Conservation (phyloP, 1,140 invertebrate species). For the Anoplolepis gracilipes region DNA sequence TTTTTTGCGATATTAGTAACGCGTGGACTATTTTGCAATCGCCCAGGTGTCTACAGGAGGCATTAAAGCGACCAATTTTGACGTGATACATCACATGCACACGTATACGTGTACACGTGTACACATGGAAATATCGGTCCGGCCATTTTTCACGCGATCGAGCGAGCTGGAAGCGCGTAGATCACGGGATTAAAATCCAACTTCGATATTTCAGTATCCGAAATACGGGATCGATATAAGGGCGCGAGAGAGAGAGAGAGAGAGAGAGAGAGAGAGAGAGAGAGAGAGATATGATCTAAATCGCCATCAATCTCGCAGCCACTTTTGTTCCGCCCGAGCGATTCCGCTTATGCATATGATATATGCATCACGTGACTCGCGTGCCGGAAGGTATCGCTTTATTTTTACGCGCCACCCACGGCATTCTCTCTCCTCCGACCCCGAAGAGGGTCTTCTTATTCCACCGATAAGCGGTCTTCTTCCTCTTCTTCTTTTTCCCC, state of each 20-base stretch:
- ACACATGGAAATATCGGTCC: background rate
- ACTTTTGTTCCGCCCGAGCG: slow-evolving; percentile 52
- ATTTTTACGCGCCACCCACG: slow-evolving; percentile 36
- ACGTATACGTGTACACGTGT: too few species aligned
- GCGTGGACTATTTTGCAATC: slow-evolving; percentile 33
- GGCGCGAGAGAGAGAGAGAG: background rate
- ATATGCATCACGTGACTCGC: slow-evolving; percentile 61
- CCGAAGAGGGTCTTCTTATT: slow-evolving; percentile 42
- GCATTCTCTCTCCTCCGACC: background rate
- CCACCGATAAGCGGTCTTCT: slow-evolving; percentile 34
- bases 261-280: background rate
- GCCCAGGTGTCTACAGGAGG: slow-evolving; percentile 12
- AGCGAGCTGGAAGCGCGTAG: slow-evolving; percentile 23
- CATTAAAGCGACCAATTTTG: slow-evolving; percentile 50
- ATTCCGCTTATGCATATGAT: slow-evolving; percentile 58
- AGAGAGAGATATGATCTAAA: slow-evolving; percentile 24
- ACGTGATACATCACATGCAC: background rate
- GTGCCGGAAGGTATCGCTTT: slow-evolving; percentile 60
- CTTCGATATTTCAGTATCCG: slow-evolving; percentile 56
- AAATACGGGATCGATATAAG: slow-evolving; percentile 54
- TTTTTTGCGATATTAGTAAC: background rate
- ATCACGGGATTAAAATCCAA: slow-evolving; percentile 56
- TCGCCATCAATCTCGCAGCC: slow-evolving; percentile 52
- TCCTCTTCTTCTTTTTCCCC: background rate
- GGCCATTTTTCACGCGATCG: slow-evolving; percentile 49